These are phyloP conservation scores for Cettia cetti DNA, from an alignment of 2,113 vertebrate genomes.

Conservation along the genomic window DNA sequence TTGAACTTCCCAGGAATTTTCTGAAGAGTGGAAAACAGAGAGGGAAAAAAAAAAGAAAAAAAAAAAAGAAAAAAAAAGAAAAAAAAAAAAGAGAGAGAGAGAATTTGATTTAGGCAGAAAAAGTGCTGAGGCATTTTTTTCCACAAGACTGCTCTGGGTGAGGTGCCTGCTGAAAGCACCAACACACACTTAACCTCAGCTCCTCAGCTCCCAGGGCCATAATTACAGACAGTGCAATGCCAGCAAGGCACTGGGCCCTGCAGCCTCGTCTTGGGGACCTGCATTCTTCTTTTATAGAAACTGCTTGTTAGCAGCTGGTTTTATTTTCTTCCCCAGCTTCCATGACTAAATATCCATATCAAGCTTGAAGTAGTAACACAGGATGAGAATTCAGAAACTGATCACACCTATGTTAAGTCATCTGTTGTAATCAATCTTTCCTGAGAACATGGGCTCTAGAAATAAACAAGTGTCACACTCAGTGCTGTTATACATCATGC, in stretches of 20 bases:
- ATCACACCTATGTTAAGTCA: neutral
- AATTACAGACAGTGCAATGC: neutral
- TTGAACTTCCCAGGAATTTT: slow-evolving; percentile 98
- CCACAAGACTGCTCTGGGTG: neutral
- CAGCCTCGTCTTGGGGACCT: neutral
- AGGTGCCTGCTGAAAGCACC: neutral
- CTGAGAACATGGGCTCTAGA: neutral
- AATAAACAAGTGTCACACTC: neutral
- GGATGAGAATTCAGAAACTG: neutral
- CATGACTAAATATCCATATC: neutral
- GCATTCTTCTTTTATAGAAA: neutral
- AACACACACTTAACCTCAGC: neutral
- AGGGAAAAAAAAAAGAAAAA: too few species aligned
- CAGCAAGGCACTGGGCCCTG: neutral
- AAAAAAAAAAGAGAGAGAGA: neutral
- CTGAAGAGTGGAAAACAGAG: slow-evolving; percentile 64
- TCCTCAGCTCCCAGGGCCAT: neutral
- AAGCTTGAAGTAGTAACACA: neutral
- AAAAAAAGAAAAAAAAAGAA: too few species aligned
- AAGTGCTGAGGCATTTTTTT: neutral
- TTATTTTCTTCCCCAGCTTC: neutral
- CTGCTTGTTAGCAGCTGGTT: neutral
- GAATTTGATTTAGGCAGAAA: neutral
- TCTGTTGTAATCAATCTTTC: neutral
- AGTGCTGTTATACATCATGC: neutral